These are phyloP conservation scores for Serranus cabrilla DNA, from an alignment of 2,797 vertebrate genomes.

Conservation along the genomic window DNA sequence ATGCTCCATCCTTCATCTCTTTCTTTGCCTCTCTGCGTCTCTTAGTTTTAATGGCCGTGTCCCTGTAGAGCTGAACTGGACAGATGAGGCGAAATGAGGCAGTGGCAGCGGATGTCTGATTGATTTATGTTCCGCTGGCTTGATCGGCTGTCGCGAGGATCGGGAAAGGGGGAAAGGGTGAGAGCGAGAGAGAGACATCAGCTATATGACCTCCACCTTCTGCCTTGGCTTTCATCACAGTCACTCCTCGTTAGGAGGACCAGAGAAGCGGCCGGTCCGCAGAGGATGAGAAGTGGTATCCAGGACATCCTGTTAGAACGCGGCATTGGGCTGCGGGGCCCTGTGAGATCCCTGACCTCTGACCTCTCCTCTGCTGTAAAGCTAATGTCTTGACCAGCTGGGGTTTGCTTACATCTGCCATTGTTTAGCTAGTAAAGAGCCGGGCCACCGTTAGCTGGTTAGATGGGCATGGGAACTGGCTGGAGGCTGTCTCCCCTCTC, in stretches of 20 bases:
- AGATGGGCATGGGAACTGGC: constrained; percentile 68
- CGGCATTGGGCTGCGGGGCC: constrained; percentile 24
- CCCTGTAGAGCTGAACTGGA: constrained; percentile 47
- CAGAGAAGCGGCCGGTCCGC: background rate
- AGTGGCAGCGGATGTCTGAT: constrained; percentile 52
- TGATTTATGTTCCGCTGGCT: constrained; percentile 56
- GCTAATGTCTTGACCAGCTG: constrained; percentile 66
- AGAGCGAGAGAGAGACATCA: background rate
- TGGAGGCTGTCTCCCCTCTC: constrained; percentile 54
- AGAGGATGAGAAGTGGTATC: constrained; percentile 40
- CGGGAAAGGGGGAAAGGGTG: fast-evolving
- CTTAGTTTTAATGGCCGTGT: constrained; percentile 55
- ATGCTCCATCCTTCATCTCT: constrained; percentile 56
- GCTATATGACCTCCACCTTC: constrained; percentile 49
- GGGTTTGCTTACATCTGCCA: constrained; percentile 30
- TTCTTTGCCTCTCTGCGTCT: constrained; percentile 43
- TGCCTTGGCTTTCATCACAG: constrained; percentile 24
- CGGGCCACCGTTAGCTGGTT: constrained; percentile 52
- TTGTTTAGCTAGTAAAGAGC: constrained; percentile 53
- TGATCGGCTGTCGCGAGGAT: constrained; percentile 40
- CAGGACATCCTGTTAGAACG: constrained; percentile 54
- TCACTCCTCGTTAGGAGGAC: constrained; percentile 25
- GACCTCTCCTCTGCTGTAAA: constrained; percentile 60
- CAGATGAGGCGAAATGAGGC: constrained; percentile 40
- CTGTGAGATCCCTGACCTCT: constrained; percentile 57